Conservation (phyloP, 2,113 vertebrate species). For the Psephotus haematonotus region DNA sequence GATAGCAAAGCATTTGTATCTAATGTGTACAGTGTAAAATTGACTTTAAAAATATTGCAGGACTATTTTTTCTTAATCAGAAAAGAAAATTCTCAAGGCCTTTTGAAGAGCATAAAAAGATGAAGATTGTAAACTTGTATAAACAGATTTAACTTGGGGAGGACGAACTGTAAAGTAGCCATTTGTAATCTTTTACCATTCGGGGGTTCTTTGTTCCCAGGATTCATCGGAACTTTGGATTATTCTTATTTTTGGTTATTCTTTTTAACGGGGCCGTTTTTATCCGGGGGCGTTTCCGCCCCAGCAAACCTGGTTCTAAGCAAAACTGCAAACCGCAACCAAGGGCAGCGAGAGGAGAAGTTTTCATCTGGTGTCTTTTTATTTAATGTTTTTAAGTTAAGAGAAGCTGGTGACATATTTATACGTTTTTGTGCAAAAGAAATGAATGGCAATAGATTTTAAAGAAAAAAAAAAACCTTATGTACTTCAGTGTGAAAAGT, state of each 20-base stretch:
- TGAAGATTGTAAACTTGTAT: slow-evolving; percentile 87
- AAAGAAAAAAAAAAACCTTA: slow-evolving; percentile 79
- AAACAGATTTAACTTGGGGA: slow-evolving; percentile 80
- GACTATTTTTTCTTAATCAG: slow-evolving; percentile 99
- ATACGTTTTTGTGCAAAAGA: slow-evolving; percentile 91
- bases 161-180: slow-evolving; percentile 86
- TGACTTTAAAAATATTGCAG: slow-evolving; percentile 91
- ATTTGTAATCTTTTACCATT: slow-evolving; percentile 90
- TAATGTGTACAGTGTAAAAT: slow-evolving; percentile 94
- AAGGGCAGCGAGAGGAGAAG: slow-evolving; percentile 77
- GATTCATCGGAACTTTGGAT: slow-evolving; percentile 85
- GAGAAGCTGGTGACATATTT: slow-evolving; percentile 93
- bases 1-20: slow-evolving; percentile 83
- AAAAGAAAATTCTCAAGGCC: slow-evolving; percentile 85
- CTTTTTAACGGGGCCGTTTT: slow-evolving; percentile 80
- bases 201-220: slow-evolving; percentile 86
- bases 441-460: slow-evolving; percentile 90
- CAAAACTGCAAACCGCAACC: neutral
- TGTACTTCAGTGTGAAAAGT: slow-evolving; percentile 88
- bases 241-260: slow-evolving; percentile 61
- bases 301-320: slow-evolving; percentile 78
- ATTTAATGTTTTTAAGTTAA: slow-evolving; percentile 97
- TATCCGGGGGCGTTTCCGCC: slow-evolving; percentile 77
- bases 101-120: slow-evolving; percentile 87
- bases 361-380: slow-evolving; percentile 89